These are phyloP conservation scores for Sipha maydis DNA, from an alignment of 2,888 invertebrate species.

Conservation along the genomic window DNA sequence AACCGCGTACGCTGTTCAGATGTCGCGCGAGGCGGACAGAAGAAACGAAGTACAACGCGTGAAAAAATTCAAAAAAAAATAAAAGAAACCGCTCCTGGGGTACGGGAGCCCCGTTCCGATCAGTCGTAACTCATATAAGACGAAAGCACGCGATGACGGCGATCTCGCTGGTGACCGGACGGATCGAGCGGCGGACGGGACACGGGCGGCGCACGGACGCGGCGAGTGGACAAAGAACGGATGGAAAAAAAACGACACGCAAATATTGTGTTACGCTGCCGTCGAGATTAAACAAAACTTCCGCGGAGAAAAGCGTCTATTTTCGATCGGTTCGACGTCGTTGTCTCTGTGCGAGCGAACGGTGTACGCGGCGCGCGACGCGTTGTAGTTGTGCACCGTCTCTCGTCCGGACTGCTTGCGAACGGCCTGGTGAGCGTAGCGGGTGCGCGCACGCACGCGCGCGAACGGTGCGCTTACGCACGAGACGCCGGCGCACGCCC, in stretches of 20 bases:
- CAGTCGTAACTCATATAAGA: conserved; percentile 5
- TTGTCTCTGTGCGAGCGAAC: neutral
- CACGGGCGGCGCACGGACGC: neutral
- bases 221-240: neutral
- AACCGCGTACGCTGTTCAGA: too few species aligned
- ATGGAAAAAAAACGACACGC: neutral
- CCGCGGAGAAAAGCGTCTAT: neutral
- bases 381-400: neutral
- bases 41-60: too few species aligned
- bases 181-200: neutral
- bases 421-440: neutral
- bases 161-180: neutral
- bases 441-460: neutral
- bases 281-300: too few species aligned
- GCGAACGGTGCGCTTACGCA: neutral
- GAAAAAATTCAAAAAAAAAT: neutral
- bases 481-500: neutral
- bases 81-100: neutral
- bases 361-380: neutral
- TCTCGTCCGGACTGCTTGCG: conserved; percentile 23
- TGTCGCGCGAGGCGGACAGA: too few species aligned
- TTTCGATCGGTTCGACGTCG: neutral
- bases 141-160: neutral
- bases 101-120: conserved; percentile 11
- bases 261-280: too few species aligned